Base-by-base conservation (phyloP, 2,888 invertebrate genomes). In the Sisyra terminalis region DNA sequence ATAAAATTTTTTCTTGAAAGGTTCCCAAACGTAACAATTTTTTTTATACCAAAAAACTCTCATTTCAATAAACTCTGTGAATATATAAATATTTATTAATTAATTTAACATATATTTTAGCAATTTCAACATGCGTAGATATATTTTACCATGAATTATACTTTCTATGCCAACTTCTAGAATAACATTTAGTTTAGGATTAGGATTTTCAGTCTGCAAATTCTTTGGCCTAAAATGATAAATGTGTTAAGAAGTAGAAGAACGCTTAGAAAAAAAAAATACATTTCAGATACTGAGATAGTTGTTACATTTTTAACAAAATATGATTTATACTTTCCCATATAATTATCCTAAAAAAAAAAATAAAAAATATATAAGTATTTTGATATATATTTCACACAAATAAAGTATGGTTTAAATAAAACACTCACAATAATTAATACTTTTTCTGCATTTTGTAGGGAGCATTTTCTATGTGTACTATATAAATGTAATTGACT, bases 21-120 rank as follows among this genome's bases (percentile, higher is more conserved):
- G 60, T 55, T 88, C 82, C 88, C 89, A 92, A 15, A 89, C 67
- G 52, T 89, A 79, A 0, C 73, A 73, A 46, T 86, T 69, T 57
- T 89, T 90, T 58, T 92, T 90, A 56, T 86, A 88, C 1, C 70
- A 71, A 61, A 92, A 88, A 49, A 75, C 67, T 2, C 78, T 67
- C 46, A 56, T 45, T 41, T 47, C 29, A 15, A 39, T 9, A 15
- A 36, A 15, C 10, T 37, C 38, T 39, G 10, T 34, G 42, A 36
- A 24, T 5, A 24, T 24, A 5, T 24, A 5, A 24, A 18, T 40
- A 24, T 11, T n/a, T n/a, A n/a, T n/a, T n/a, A n/a, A n/a, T n/a
- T n/a, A n/a, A n/a, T 32, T n/a, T n/a, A n/a, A n/a, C n/a, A n/a
- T n/a, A n/a, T n/a, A n/a, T n/a, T n/a, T n/a, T n/a, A n/a, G n/a